Evolutionary conservation across 2,888 invertebrate species (phyloP).

Genomic region (Ptychoptera contaminata): DNA sequence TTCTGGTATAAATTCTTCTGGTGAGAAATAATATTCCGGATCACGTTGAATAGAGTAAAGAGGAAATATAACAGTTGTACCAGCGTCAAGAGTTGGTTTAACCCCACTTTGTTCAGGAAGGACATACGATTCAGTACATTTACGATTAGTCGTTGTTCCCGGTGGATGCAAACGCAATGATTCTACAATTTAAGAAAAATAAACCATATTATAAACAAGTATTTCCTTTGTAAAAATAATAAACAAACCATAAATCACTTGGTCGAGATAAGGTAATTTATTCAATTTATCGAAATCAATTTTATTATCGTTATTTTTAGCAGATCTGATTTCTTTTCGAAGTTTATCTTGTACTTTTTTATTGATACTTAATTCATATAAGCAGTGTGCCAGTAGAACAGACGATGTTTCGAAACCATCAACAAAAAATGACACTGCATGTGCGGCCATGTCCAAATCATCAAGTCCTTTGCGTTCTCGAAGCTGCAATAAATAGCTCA

Average conservation of each 20-base stretch:
- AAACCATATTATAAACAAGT: too few species aligned
- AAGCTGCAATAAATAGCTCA: constrained; percentile 13
- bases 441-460: constrained; percentile 16
- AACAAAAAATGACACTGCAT: constrained; percentile 16
- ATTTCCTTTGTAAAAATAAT: too few species aligned
- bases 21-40: background rate
- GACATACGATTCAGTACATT: background rate
- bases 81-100: background rate
- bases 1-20: constrained; percentile 7
- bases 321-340: constrained; percentile 15
- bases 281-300: constrained; percentile 20
- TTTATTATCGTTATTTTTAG: constrained; percentile 11
- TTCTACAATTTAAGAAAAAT: too few species aligned
- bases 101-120: background rate
- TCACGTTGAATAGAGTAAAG: constrained; percentile 1
- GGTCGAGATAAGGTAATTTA: constrained; percentile 21
- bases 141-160: background rate
- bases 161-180: background rate
- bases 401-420: constrained; percentile 22
- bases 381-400: constrained; percentile 13
- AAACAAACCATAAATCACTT: constrained; percentile 10
- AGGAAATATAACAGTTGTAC: background rate
- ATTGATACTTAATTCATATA: constrained; percentile 14
- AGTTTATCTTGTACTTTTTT: constrained; percentile 16
- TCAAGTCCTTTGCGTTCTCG: constrained; percentile 14